phyloP scores from a whole-genome alignment of 1,140 invertebrate species.

The Diabrotica undecimpunctata region DNA sequence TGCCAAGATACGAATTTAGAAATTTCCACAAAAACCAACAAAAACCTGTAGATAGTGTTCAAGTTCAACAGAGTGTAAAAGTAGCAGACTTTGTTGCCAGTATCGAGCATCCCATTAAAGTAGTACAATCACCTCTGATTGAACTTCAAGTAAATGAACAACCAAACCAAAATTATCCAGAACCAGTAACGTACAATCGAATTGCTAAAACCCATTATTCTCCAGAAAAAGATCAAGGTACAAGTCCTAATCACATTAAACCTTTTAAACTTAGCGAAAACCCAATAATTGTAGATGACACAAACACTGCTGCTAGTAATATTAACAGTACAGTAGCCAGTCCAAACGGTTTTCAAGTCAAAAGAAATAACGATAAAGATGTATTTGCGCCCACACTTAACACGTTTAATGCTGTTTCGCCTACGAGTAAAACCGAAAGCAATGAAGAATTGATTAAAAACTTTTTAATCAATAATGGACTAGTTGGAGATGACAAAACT shows the following conservation, averaged over 20 bases:
- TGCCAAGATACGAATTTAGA: constrained; percentile 25
- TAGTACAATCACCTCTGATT: constrained; percentile 60
- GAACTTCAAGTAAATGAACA: constrained; percentile 51
- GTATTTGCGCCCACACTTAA: neutral
- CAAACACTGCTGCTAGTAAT: constrained; percentile 34
- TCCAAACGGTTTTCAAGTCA: neutral
- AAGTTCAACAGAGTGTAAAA: constrained; percentile 58
- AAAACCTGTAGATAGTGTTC: constrained; percentile 40
- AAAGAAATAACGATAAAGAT: constrained; percentile 14
- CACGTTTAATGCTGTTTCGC: neutral
- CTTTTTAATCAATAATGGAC: constrained; percentile 13
- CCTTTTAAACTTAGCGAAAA: constrained; percentile 36
- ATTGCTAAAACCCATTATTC: neutral
- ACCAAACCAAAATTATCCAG: constrained; percentile 13
- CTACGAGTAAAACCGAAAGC: neutral
- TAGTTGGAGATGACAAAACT: constrained; percentile 13
- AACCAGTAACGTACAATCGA: neutral
- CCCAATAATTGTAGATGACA: constrained; percentile 45
- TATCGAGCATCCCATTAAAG: constrained; percentile 61
- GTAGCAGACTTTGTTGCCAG: constrained; percentile 60
- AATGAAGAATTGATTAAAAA: constrained; percentile 28
- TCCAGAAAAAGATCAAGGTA: neutral
- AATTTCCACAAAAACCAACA: constrained; percentile 26
- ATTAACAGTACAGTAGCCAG: constrained; percentile 20
- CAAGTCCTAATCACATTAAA: neutral